These are phyloP conservation scores for Cebidichthys violaceus DNA, from an alignment of 2,113 vertebrate species.

Conservation along the genomic window DNA sequence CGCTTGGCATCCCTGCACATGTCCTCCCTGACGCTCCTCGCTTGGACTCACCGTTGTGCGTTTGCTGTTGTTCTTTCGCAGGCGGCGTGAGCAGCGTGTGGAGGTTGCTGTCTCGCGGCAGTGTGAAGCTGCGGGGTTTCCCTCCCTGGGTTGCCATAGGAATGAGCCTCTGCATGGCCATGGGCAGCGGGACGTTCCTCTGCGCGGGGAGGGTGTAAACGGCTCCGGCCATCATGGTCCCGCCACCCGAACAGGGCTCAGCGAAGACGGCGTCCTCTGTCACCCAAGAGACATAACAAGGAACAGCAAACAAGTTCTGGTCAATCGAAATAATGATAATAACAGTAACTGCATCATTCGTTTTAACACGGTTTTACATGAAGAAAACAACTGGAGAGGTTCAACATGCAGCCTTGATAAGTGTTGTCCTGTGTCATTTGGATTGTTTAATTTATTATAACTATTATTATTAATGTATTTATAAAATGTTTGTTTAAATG, in stretches of 20 bases:
- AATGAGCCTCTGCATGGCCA: constrained; percentile 94
- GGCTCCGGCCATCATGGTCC: constrained; percentile 84
- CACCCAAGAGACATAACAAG: background rate
- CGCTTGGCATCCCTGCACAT: background rate
- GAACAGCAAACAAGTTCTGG: background rate
- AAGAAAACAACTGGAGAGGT: background rate
- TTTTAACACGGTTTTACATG: background rate
- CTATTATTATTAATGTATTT: background rate
- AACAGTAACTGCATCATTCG: background rate
- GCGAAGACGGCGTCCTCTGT: constrained; percentile 94
- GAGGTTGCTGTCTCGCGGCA: constrained; percentile 95
- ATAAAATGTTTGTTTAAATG: background rate
- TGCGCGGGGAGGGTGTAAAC: constrained; percentile 95
- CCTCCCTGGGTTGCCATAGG: constrained; percentile 88
- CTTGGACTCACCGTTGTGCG: constrained; percentile 64
- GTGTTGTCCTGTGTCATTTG: background rate
- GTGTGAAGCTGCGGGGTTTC: constrained; percentile 96
- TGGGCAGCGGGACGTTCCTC: constrained; percentile 89
- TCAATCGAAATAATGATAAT: background rate
- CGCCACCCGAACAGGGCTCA: constrained; percentile 81
- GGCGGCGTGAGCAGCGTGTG: constrained; percentile 90
- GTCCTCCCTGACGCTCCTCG: background rate
- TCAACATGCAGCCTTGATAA: background rate
- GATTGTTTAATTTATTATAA: background rate
- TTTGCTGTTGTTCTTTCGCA: constrained; percentile 73